Conservation (phyloP, 2,113 vertebrate species). For the Piaya cayana region DNA sequence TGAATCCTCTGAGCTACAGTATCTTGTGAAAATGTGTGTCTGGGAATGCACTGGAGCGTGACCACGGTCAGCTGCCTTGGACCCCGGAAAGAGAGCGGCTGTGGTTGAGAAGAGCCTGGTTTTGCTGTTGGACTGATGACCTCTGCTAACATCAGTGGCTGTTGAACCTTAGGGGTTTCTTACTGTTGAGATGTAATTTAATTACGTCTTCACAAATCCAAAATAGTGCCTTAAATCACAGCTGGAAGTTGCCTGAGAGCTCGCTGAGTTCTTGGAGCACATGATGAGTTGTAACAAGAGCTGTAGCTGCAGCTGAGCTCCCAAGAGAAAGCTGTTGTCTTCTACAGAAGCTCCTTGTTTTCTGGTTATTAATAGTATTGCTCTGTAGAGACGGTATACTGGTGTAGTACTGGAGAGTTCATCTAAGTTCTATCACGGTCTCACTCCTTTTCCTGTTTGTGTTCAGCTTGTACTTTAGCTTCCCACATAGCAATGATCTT, state of each 20-base stretch:
- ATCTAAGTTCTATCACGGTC: not conserved
- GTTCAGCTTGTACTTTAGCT: not conserved
- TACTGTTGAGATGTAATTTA: not conserved
- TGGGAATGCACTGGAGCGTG: not conserved
- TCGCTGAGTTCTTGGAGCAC: not conserved
- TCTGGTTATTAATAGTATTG: not conserved
- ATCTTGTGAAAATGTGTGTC: not conserved
- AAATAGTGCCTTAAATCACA: not conserved
- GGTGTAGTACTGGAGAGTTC: not conserved
- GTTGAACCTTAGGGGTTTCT: not conserved
- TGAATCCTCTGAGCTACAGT: not conserved
- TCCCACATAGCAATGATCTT: not conserved
- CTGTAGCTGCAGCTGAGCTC: not conserved
- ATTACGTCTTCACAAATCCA: not conserved
- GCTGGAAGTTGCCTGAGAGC: not conserved
- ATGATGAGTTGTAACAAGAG: not conserved
- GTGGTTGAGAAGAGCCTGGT: not conserved
- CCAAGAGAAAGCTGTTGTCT: not conserved
- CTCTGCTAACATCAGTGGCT: not conserved
- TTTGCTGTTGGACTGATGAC: not conserved
- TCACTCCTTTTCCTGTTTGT: not conserved
- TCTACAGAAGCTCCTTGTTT: not conserved
- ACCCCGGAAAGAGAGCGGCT: not conserved
- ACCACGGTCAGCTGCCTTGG: not conserved
- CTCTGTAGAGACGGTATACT: not conserved